Evolutionary conservation across 2,888 invertebrate species (phyloP), one percentile per base, ranked within the genome.

Genomic region (Entomobrya proxima): DNA sequence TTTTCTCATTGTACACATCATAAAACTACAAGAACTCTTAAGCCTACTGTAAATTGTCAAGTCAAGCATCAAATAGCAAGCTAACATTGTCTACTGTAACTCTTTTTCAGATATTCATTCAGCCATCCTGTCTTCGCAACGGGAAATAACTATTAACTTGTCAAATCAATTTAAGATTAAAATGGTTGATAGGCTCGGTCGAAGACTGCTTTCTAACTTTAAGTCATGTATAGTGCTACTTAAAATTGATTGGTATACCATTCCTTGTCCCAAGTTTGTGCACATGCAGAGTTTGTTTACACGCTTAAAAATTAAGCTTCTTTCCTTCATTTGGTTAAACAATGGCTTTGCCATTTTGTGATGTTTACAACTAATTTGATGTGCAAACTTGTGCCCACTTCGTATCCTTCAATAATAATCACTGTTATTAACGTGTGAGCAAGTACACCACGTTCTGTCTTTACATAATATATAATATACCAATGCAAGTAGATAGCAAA

Each of bases 101-200:
- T 67, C 37, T 18, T 35, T 18, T 35, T 9, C 61, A 6, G 4
- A 55, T 27, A 2, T 55, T 27, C 9, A 35, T 35, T n/a, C 61
- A 64, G 32, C 35, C 32, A 18, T 67, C 40, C 18, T 21, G 13
- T 13, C n/a, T 52, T 47, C 35, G 27, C 77, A 79, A 35, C 35
- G 67, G 52, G 79, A 40, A 69, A 67, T 35, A 21, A 69, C 67
- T 52, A 82, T 82, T 74, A 74, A 75, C 74, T 82, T 82, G 81
- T 82, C 81, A 82, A 74, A 47, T 82, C 67, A 67, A 27, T 50
- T 77, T 79, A 67, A 79, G 79, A 79, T 79, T 67, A 24, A 69
- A 79, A 69, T 69, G 52, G 21, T 32, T 69, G 79, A 79, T 79
- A 79, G 44, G 18, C 11, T 35, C 18, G 13, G 13, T 47, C 13